Percentiles rank a stretch among this genome's conserved stretches.
phyloP scores from a whole-genome alignment of 2,113 vertebrate genomes.

The Ameiurus melas region DNA sequence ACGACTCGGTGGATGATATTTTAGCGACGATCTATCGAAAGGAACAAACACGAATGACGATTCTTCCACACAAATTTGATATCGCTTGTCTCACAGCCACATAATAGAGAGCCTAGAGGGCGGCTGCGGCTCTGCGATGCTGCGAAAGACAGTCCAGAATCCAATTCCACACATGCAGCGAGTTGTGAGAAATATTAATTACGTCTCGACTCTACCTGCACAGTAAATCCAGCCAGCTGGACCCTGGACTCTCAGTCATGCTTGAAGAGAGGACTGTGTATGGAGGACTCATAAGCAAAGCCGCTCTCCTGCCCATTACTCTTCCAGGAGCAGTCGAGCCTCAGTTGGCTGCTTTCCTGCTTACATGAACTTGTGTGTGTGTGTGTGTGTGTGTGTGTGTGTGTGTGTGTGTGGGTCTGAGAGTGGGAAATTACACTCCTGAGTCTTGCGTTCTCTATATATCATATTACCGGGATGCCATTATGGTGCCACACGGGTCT shows the following conservation, averaged over 20 bases:
- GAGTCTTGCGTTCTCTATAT: constrained; percentile 34
- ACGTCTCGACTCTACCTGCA: constrained; percentile 38
- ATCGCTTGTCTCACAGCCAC: constrained; percentile 36
- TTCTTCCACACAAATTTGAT: constrained; percentile 37
- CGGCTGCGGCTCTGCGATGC: neutral
- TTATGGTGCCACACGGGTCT: constrained; percentile 1
- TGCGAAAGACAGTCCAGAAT: constrained; percentile 4
- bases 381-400: constrained; percentile 33
- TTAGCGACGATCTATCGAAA: constrained; percentile 18
- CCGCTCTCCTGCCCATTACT: constrained; percentile 61
- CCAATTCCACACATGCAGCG: constrained; percentile 26
- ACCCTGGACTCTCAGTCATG: constrained; percentile 51
- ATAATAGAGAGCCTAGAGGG: constrained; percentile 22
- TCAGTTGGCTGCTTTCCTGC: constrained; percentile 55
- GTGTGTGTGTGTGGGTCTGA: constrained; percentile 28
- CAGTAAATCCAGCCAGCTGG: constrained; percentile 46
- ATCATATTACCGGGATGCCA: constrained; percentile 47
- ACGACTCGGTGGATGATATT: neutral
- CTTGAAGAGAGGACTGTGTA: constrained; percentile 40
- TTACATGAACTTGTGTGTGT: constrained; percentile 33
- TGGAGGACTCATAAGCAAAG: constrained; percentile 57
- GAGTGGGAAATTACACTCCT: constrained; percentile 45
- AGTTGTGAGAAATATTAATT: constrained; percentile 47
- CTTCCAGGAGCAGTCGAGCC: constrained; percentile 49
- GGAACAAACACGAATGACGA: constrained; percentile 35